These are phyloP conservation scores for Neomorphus geoffroyi DNA, from an alignment of 2,797 vertebrate species.

Conservation along the genomic window DNA sequence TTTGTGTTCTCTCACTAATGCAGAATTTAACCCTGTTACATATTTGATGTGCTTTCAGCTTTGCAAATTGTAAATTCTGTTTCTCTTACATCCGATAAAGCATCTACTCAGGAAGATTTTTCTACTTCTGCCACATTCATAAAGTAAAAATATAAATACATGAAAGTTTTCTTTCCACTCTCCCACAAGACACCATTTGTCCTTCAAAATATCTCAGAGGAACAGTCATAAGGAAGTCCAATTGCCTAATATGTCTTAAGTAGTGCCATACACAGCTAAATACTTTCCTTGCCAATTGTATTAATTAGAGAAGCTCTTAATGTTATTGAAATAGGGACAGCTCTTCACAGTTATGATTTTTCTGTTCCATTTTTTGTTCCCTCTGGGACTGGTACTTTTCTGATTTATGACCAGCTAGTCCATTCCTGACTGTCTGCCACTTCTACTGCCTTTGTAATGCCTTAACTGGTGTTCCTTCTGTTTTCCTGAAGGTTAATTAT, in stretches of 20 bases:
- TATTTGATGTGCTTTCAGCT: not conserved
- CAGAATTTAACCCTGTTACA: not conserved
- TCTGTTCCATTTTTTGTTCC: not conserved
- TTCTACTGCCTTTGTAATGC: not conserved
- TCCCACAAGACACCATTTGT: not conserved
- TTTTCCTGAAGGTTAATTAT: not conserved
- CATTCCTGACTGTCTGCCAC: not conserved
- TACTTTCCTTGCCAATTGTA: not conserved
- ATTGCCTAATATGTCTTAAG: not conserved
- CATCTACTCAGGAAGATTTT: not conserved
- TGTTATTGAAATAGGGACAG: not conserved
- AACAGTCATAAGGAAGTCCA: not conserved
- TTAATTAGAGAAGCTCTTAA: slow-evolving; percentile 25
- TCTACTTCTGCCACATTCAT: not conserved
- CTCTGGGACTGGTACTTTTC: not conserved
- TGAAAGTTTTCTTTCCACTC: not conserved
- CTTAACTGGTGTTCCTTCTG: not conserved
- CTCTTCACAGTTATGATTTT: not conserved
- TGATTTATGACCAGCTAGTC: not conserved
- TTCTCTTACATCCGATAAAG: not conserved
- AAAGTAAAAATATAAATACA: not conserved
- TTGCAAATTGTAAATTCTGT: not conserved
- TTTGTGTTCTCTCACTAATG: not conserved
- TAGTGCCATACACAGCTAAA: not conserved
- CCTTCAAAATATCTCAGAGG: slow-evolving; percentile 16